Conservation (phyloP, 2,888 invertebrate species). For the Eupeodes latifasciatus region DNA sequence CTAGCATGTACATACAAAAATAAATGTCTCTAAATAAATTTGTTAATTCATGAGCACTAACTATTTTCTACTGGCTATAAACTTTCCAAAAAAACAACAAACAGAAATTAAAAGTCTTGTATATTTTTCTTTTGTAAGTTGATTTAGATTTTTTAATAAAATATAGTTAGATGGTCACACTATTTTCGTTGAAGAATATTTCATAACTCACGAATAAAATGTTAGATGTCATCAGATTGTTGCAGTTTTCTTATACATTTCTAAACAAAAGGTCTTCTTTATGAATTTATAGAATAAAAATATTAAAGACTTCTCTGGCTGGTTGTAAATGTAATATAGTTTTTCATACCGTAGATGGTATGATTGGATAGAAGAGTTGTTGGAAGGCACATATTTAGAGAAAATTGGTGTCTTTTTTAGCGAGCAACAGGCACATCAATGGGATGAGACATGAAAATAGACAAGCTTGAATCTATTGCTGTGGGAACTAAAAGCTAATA, state of each 20-base stretch:
- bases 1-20: too few species aligned
- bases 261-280: conserved; percentile 12
- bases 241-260: not conserved
- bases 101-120: not conserved
- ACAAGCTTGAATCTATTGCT: not conserved
- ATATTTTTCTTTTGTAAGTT: too few species aligned
- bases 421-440: conserved; percentile 2
- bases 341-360: conserved; percentile 28
- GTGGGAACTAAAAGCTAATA: not conserved
- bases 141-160: too few species aligned
- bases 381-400: not conserved
- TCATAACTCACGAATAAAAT: conserved; percentile 72
- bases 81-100: too few species aligned
- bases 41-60: too few species aligned
- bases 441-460: too few species aligned
- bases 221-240: conserved; percentile 56
- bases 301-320: not conserved
- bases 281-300: conserved; percentile 15
- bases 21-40: too few species aligned
- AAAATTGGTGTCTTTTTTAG: conserved; percentile 47
- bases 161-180: not conserved
- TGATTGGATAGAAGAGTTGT: conserved; percentile 4
- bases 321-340: not conserved
- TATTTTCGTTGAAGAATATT: conserved; percentile 38
- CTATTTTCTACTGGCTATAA: too few species aligned